Evolutionary conservation across 2,797 vertebrate genomes (phyloP).

Genomic region (Hipposideros larvatus): DNA sequence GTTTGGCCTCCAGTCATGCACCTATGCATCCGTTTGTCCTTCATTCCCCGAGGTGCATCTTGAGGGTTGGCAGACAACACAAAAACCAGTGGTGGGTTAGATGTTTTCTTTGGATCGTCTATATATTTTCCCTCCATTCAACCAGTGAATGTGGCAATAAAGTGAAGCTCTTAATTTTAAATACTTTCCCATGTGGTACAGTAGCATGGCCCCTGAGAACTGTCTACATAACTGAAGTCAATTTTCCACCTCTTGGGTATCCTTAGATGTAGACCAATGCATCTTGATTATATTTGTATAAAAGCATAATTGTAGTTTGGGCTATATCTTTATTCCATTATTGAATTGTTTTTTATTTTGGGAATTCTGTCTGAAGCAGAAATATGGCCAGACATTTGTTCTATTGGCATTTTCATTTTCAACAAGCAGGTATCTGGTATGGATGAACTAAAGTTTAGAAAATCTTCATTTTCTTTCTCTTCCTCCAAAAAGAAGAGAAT

Average conservation of each 20-base stretch:
- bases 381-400: background rate
- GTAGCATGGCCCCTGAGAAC: background rate
- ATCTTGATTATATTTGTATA: background rate
- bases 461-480: background rate
- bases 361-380: constrained; percentile 1
- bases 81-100: background rate
- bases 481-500: background rate
- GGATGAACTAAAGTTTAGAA: background rate
- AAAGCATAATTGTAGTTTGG: background rate
- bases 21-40: no score
- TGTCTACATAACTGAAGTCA: background rate
- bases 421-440: background rate
- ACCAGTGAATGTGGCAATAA: background rate
- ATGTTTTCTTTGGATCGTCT: background rate
- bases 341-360: background rate
- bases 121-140: background rate
- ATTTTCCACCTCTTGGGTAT: background rate
- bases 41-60: background rate
- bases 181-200: background rate
- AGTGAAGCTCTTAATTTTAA: background rate
- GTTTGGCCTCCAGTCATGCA: background rate
- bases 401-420: background rate
- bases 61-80: background rate
- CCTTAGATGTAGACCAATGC: background rate
- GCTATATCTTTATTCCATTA: background rate